A percentile compares a stretch with the other conserved stretches of the same genome.
Conservation (phyloP, 2,113 vertebrate genomes). For the Mohoua ochrocephala region DNA sequence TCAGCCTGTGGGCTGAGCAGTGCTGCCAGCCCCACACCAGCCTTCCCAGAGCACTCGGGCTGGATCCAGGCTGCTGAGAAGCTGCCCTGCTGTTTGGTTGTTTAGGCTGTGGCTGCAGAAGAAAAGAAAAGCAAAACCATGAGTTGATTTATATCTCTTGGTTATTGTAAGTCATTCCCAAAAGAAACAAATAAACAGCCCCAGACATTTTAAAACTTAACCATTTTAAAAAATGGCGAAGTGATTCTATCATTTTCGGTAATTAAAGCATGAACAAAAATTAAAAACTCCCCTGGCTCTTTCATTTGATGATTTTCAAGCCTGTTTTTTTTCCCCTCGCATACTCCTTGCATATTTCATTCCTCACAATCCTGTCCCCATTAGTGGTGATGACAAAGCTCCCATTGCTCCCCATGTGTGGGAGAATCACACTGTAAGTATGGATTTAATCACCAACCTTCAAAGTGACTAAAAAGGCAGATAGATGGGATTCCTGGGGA, state of each 20-base stretch:
- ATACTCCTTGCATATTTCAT: conserved; percentile 47
- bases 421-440: conserved; percentile 56
- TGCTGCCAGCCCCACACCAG: background rate
- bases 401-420: conserved; percentile 58
- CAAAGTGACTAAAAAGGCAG: conserved; percentile 58
- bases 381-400: conserved; percentile 65
- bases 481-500: conserved; percentile 62
- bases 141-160: conserved; percentile 53
- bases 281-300: background rate
- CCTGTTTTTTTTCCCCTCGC: background rate
- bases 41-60: background rate
- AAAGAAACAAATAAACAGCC: conserved; percentile 39
- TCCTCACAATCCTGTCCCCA: conserved; percentile 42
- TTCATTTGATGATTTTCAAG: conserved; percentile 35
- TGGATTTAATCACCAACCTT: conserved; percentile 67
- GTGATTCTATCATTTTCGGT: background rate
- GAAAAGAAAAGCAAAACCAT: conserved; percentile 49
- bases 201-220: background rate
- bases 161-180: conserved; percentile 26
- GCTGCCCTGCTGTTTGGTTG: conserved; percentile 49
- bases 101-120: conserved; percentile 43
- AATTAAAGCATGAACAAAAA: conserved; percentile 32
- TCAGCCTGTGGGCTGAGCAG: background rate
- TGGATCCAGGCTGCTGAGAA: background rate
- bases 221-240: background rate